phyloP scores from a whole-genome alignment of 2,888 invertebrate genomes.

The Volucella zonaria region DNA sequence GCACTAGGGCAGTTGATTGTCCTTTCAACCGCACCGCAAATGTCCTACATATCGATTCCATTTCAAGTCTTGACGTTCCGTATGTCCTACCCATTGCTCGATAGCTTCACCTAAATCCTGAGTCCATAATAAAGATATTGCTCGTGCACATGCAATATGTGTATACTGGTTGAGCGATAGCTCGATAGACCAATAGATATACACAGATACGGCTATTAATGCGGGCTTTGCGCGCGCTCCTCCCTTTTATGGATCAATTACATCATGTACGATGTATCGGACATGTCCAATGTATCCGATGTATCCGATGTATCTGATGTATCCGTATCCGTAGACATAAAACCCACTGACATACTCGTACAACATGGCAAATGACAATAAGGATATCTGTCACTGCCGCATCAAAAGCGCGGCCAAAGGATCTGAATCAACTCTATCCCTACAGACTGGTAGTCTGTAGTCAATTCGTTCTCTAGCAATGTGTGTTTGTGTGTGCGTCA shows the following conservation, averaged over 20 bases:
- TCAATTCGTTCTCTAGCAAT: too few species aligned
- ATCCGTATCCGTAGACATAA: conserved; percentile 15
- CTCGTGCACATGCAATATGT: conserved; percentile 10
- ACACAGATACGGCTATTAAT: conserved; percentile 7
- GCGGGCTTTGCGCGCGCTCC: background rate
- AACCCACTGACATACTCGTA: conserved; percentile 13
- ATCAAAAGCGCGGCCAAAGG: conserved; percentile 35
- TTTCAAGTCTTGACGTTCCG: conserved; percentile 18
- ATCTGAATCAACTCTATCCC: conserved; percentile 64
- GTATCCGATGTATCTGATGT: too few species aligned
- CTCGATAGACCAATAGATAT: background rate
- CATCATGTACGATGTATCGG: background rate
- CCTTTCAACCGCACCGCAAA: conserved; percentile 5
- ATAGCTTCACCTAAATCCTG: conserved; percentile 32
- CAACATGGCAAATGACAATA: conserved; percentile 46
- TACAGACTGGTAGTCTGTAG: too few species aligned
- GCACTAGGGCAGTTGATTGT: conserved; percentile 1
- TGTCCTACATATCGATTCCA: conserved; percentile 49
- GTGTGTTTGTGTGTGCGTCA: conserved; percentile 42
- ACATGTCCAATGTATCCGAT: too few species aligned
- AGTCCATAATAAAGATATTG: conserved; percentile 3
- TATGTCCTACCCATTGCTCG: background rate
- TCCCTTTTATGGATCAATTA: conserved; percentile 44
- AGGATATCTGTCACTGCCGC: conserved; percentile 66
- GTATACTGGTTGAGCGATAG: background rate